These are phyloP conservation scores for Deilephila elpenor DNA, from an alignment of 2,888 invertebrate genomes.

Conservation along the genomic window DNA sequence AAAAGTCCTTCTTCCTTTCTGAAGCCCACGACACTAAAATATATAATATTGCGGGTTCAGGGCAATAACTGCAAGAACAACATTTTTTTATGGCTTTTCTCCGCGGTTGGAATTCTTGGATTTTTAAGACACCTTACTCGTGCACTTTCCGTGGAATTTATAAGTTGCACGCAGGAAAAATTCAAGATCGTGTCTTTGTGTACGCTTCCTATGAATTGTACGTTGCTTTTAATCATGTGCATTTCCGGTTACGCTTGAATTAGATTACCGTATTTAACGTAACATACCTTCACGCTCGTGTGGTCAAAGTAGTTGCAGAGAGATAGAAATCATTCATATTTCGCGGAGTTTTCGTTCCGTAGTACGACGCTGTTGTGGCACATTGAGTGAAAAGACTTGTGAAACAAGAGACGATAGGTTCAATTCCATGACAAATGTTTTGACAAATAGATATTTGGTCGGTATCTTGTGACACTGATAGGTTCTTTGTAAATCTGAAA, in stretches of 20 bases:
- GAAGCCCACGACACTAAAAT: no score
- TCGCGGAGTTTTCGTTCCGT: background rate
- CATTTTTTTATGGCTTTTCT: background rate
- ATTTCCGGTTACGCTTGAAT: background rate
- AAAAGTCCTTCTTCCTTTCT: no score
- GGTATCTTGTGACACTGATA: no score
- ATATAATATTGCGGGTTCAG: no score
- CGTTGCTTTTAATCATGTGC: background rate
- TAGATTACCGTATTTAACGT: background rate
- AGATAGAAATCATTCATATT: background rate
- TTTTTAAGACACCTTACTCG: background rate
- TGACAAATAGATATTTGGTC: no score
- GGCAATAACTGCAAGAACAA: no score
- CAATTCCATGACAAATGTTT: no score
- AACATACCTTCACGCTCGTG: slow-evolving; percentile 1
- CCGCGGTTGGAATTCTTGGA: background rate
- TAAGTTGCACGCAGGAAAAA: background rate
- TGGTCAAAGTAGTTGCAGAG: background rate
- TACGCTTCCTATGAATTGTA: slow-evolving; percentile 20
- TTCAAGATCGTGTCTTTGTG: background rate
- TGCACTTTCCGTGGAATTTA: background rate
- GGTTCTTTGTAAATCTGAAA: no score
- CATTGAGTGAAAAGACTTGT: background rate
- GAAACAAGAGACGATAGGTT: no score
- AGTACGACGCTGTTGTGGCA: background rate